Percentiles rank a stretch among this genome's conserved stretches.
phyloP scores from a whole-genome alignment of 2,797 vertebrate genomes.

The Nyctibius grandis region DNA sequence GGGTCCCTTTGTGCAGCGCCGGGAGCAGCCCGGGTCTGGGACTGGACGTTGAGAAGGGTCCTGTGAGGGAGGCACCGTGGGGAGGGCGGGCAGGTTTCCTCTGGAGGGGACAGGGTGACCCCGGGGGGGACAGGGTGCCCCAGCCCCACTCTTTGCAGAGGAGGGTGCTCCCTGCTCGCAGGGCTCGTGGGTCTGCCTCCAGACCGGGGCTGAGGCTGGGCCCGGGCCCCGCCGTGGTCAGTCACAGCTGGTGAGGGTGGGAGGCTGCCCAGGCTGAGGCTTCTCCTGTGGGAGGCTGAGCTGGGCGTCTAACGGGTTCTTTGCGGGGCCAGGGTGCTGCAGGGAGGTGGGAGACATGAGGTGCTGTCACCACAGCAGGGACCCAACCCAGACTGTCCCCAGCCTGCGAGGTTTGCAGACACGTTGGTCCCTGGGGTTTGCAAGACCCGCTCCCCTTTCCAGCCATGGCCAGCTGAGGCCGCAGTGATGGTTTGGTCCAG shows the following conservation, averaged over 20 bases:
- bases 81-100: rapidly evolving
- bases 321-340: not conserved
- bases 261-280: not conserved
- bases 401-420: not conserved
- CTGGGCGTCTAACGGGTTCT: rapidly evolving
- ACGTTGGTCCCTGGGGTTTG: not conserved
- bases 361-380: not conserved
- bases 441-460: not conserved
- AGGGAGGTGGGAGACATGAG: not conserved
- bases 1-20: not conserved
- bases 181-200: not conserved
- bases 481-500: not conserved
- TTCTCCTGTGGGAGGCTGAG: not conserved
- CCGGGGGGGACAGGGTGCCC: not conserved
- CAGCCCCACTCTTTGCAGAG: not conserved
- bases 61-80: too few relatives aligned
- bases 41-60: not conserved
- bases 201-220: not conserved
- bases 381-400: not conserved
- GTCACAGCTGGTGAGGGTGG: not conserved
- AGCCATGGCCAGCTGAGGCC: not conserved
- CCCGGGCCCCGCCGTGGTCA: too few relatives aligned
- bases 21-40: too few relatives aligned
- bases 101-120: not conserved
- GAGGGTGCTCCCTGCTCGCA: rapidly evolving